These are phyloP conservation scores for Aurelia aurita DNA, from an alignment of 30 jellyfish, hydroid and myxozoan genomes.

Conservation along the genomic window DNA sequence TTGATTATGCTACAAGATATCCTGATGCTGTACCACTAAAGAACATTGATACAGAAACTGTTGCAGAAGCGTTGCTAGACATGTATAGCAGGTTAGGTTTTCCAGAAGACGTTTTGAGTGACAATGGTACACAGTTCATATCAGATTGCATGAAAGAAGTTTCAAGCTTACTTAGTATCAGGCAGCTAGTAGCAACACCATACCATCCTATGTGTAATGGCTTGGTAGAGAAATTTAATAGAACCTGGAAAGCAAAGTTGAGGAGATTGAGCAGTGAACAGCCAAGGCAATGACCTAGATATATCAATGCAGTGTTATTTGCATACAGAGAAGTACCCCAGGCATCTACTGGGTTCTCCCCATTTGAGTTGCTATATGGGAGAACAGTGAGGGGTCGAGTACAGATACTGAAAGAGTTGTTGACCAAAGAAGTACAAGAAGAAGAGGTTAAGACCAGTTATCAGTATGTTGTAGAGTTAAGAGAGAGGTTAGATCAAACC, in stretches of 20 bases:
- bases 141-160: constrained; percentile 70
- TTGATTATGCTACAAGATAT: constrained; percentile 56
- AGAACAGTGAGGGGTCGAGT: constrained; percentile 73
- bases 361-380: constrained; percentile 62
- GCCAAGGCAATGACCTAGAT: constrained; percentile 71
- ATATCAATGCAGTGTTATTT: constrained; percentile 51
- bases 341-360: constrained; percentile 57
- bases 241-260: too few relatives aligned
- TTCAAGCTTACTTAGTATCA: too few relatives aligned
- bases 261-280: too few relatives aligned
- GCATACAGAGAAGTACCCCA: constrained; percentile 78
- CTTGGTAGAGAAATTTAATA: too few relatives aligned
- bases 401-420: constrained; percentile 45
- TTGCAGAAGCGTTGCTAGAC: constrained; percentile 62
- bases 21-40: constrained; percentile 64
- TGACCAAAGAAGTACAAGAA: constrained; percentile 55
- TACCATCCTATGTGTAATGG: too few relatives aligned
- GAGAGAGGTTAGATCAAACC: constrained; percentile 50
- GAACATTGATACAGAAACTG: constrained; percentile 69
- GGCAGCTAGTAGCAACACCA: constrained; percentile 53
- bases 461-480: constrained; percentile 61
- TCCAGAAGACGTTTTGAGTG: constrained; percentile 56
- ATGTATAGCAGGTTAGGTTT: constrained; percentile 50
- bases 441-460: constrained; percentile 41
- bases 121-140: constrained; percentile 55